Evolutionary conservation across 2,888 invertebrate genomes (phyloP), one percentile per base, ranked within the genome.

Genomic region (Sturmia bella): DNA sequence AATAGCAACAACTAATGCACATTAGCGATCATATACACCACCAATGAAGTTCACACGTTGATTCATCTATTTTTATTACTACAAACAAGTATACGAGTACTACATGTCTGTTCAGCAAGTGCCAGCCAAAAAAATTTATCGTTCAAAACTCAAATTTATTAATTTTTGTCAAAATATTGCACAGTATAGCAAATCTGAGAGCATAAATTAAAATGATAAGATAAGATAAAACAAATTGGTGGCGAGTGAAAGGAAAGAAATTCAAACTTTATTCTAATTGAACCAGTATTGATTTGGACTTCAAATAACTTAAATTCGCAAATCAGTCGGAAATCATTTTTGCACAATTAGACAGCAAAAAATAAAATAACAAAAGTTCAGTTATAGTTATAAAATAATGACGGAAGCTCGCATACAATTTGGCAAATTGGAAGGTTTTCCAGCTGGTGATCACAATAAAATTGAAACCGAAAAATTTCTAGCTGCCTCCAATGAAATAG

Each of bases 381-480:
- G 27, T 6, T 6, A 4, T 27, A 4, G 32, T 32, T 32, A 7
- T 32, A 7, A 3, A 54, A 57, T 13, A 48, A 85, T 85, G 85
- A 45, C 80, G 9, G 56, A 79, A 68, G 86, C 87, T 80, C 86
- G 89, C 59, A 87, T 91, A 81, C 85, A 87, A 69, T 90, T 91
- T 75, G 87, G 86, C 59, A 83, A 85, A 19, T 79, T 91, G 6
- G 89, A 88, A 77, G 91, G 91, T 59, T 95, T 94, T 90, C 89
- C 95, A 27, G 93, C 93, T 43, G 88, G 92, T 37, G 93, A 79
- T 87, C 83, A 92, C 85, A 93, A 93, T 54, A 93, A 92, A 91
- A 92, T 95, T 85, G 92, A 93, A 86, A 92, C 94, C 13, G 90
- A 89, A 79, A 87, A 92, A 83, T 95, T 95, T 91, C 89, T 95